Base-by-base conservation (phyloP, 2,888 invertebrate species). In the Euplexia lucipara region DNA sequence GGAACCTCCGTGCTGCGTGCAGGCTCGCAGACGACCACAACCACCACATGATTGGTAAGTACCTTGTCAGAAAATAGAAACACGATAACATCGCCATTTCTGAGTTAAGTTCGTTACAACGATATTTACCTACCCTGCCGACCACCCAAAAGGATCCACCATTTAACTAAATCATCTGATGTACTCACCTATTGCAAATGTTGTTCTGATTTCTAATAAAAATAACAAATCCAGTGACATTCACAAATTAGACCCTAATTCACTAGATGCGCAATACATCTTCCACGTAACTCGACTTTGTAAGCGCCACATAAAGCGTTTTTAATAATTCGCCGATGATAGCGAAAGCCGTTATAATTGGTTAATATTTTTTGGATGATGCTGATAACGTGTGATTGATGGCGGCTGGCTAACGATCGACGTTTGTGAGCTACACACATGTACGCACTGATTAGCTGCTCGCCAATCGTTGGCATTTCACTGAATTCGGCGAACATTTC, bases 11-110 rank as follows among this genome's bases (percentile, higher is more conserved):
- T 96, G 96, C 84, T 96, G 96, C 79, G 95, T 96, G 72, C 95
- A 96, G 73, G 95, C 96, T 82, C 93, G 95, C 75, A 92, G 96
- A 74, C 91, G 96, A 75, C 95, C 96, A 18, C 91, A 96, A 79
- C 96, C 96, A 58, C 95, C 96, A 70, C 96, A 96, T 85, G 95
- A 95, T 86, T 95, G 95, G 96, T 96, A 83, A 96, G 96, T 96
- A 81, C 71, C 30, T 32, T n/a, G 30, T 45, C 35, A 48, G 37
- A 37, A n/a, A n/a, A 41, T 49, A 3, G n/a, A 49, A 65, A 48
- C 3, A 37, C 39, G 8, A 12, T 32, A 61, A 45, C 20, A 18
- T 42, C 1, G 16, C 26, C 14, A 45, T 54, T 37, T 44, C 12
- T 35, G 5, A 35, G n/a, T 45, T 14, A 39, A 14, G 34, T 44